Evolutionary conservation across 1,140 invertebrate genomes (phyloP).

Genomic region (Macrobrachium rosenbergii): DNA sequence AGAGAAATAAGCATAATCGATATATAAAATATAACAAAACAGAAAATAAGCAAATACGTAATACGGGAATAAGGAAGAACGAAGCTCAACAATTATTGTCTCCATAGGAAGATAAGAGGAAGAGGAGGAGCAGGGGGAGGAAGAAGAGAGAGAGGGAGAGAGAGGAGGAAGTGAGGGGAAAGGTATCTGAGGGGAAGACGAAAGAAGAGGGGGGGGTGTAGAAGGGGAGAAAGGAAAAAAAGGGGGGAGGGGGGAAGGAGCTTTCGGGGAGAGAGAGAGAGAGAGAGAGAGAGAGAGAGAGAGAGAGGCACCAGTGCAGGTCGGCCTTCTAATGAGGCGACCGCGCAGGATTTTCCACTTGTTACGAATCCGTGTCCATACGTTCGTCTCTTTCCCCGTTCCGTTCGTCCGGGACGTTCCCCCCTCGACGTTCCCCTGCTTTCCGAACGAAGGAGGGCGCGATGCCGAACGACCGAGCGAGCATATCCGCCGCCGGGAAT

Average conservation of each 20-base stretch:
- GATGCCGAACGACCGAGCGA: too few species aligned
- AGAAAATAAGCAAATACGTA: too few species aligned
- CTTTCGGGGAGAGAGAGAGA: slow-evolving; percentile 24
- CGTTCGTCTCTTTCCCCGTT: neutral
- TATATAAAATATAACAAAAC: too few species aligned
- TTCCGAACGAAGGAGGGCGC: neutral
- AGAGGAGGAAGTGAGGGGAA: neutral
- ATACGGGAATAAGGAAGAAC: too few species aligned
- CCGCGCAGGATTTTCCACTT: slow-evolving; percentile 54
- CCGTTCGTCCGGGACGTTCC: slow-evolving; percentile 6
- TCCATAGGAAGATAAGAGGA: neutral
- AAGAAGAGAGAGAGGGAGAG: neutral
- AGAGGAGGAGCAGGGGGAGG: neutral
- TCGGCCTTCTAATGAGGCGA: slow-evolving; percentile 50
- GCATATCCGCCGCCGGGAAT: too few species aligned
- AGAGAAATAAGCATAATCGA: too few species aligned
- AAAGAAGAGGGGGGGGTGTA: too few species aligned
- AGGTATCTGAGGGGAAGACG: too few species aligned
- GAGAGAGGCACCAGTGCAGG: slow-evolving; percentile 42
- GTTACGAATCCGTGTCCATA: slow-evolving; percentile 19
- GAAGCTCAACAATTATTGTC: too few species aligned
- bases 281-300: slow-evolving; percentile 39
- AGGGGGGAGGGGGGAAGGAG: neutral
- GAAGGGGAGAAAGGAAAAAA: neutral
- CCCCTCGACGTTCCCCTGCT: neutral